Base-by-base conservation (phyloP, 37 sponge, comb jelly and placozoan genomes). In the Amphimedon queenslandica region DNA sequence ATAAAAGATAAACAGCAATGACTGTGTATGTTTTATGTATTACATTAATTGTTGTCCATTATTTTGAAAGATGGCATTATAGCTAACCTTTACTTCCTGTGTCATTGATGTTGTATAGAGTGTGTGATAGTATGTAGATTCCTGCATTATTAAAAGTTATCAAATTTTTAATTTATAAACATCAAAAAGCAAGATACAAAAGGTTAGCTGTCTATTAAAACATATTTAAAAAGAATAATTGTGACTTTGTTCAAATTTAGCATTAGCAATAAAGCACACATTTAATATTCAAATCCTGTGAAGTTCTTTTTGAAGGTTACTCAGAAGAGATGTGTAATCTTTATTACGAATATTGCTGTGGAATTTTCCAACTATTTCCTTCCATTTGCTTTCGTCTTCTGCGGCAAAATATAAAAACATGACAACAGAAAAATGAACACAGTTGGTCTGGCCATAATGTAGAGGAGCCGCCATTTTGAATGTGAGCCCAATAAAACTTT, bases 1-100 rank as follows among this genome's bases (percentile, higher is more conserved):
- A 79, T 42, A 35, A 43, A 39, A 79, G 78, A 67, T n/a, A 37
- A 38, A 35, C 42, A 60, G n/a, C n/a, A n/a, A n/a, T 60, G 21
- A n/a, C 28, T 47, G 13, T 47, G 13, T 8, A 18, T 18, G 13
- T 47, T 18, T 18, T 18, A 47, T 47, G 53, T 18, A 18, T 18
- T 18, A 18, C 13, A n/a, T n/a, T 18, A 47, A 47, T 13, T 47
- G 53, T 47, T 47, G 53, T 47, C 13, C 13, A 47, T 18, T 18
- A 18, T 8, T 18, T 18, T 47, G 13, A n/a, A 13, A 18, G 13
- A 47, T 8, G 53, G 8, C 13, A 18, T 8, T 8, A 8, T 47
- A 18, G n/a, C n/a, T n/a, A n/a, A n/a, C n/a, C n/a, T n/a, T n/a
- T n/a, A n/a, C n/a, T n/a, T n/a, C n/a, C n/a, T n/a, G n/a, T n/a